phyloP scores from a whole-genome alignment of 92 coral and sea anemone species.

The Desmophyllum pertusum region DNA sequence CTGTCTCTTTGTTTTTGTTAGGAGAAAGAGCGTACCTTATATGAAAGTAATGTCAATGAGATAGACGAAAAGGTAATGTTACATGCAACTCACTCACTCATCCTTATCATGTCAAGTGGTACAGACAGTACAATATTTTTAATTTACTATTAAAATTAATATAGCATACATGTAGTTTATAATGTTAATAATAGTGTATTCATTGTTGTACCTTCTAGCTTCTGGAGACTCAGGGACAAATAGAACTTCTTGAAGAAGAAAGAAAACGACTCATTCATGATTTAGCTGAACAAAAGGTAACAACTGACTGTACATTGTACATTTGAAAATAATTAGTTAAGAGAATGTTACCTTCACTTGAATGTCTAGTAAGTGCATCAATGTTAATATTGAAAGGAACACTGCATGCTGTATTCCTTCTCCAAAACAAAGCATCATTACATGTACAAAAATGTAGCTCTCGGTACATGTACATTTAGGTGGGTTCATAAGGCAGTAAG shows the following conservation, averaged over 20 bases:
- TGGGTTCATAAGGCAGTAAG: not conserved
- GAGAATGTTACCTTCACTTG: not conserved
- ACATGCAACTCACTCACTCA: not conserved
- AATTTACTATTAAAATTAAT: no score
- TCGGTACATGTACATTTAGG: not conserved
- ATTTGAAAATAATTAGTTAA: not conserved
- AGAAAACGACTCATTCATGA: conserved; percentile 62
- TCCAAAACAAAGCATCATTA: not conserved
- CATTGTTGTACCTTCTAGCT: conserved; percentile 52
- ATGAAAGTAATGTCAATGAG: conserved; percentile 66
- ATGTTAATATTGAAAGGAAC: no score
- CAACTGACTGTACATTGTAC: not conserved
- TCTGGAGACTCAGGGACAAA: conserved; percentile 64
- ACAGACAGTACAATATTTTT: no score
- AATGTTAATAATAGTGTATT: no score
- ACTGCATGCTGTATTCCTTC: not conserved
- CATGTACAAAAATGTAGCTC: no score
- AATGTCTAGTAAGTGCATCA: not conserved
- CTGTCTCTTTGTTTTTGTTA: conserved; percentile 14
- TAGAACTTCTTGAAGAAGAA: conserved; percentile 83
- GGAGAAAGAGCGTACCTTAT: conserved; percentile 79
- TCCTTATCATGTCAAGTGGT: not conserved
- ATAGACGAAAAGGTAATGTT: conserved; percentile 79
- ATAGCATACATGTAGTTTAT: no score
- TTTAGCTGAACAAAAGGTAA: conserved; percentile 79